Percentiles rank a stretch among this genome's conserved stretches.
These are phyloP conservation scores for Crotophaga sulcirostris DNA, from an alignment of 2,113 vertebrate genomes.

Conservation along the genomic window DNA sequence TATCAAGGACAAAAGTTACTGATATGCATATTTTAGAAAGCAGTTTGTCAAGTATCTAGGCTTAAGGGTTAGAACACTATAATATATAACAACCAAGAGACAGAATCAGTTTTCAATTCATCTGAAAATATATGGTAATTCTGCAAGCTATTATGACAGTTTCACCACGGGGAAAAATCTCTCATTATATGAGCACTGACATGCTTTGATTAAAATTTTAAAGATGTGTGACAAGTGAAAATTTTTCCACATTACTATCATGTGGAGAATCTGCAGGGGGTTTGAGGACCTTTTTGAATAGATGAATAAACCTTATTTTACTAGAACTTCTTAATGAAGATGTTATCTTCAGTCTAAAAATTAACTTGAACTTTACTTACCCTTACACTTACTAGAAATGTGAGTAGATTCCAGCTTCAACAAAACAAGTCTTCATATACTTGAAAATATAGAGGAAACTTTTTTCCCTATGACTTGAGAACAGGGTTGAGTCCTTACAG, in stretches of 20 bases:
- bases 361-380: background rate
- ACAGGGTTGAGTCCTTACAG: background rate
- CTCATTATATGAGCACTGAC: slow-evolving; percentile 5
- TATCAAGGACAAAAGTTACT: background rate
- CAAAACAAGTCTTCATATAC: background rate
- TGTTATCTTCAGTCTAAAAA: background rate
- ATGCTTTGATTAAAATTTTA: slow-evolving; percentile 62
- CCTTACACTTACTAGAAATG: background rate
- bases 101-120: background rate
- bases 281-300: background rate
- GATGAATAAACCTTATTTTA: background rate
- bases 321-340: slow-evolving; percentile 17
- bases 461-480: background rate
- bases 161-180: background rate
- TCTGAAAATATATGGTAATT: background rate
- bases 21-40: background rate
- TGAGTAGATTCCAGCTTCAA: background rate
- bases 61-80: background rate
- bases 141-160: background rate
- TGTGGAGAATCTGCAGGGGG: slow-evolving; percentile 27
- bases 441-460: background rate
- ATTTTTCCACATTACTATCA: background rate
- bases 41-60: background rate
- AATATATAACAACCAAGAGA: background rate
- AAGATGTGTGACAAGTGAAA: slow-evolving; percentile 33